A percentile compares a stretch with the other conserved stretches of the same genome.
phyloP scores from a whole-genome alignment of 2,797 vertebrate species.

The Poecilia velifera region DNA sequence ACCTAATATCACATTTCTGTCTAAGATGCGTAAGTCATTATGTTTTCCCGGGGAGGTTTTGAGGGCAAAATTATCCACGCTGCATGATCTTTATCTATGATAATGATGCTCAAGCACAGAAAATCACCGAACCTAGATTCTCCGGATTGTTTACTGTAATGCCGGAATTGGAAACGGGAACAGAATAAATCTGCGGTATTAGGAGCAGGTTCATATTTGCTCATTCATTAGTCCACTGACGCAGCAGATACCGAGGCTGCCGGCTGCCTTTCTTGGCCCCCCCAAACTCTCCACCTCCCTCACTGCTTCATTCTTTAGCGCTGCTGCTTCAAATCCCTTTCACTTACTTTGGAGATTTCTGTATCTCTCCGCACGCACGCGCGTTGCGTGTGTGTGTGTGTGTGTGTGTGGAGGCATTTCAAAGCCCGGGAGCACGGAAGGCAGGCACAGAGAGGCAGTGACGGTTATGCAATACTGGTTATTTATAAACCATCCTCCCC shows the following conservation, averaged over 20 bases:
- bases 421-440: slow-evolving; percentile 73
- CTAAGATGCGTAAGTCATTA: slow-evolving; percentile 19
- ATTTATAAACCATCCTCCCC: slow-evolving; percentile 80
- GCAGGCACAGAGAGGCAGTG: slow-evolving; percentile 64
- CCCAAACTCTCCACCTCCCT: not conserved
- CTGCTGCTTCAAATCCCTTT: slow-evolving; percentile 63
- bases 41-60: slow-evolving; percentile 6
- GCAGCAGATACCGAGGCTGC: slow-evolving; percentile 62
- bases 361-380: slow-evolving; percentile 18
- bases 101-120: not conserved
- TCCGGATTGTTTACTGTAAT: slow-evolving; percentile 10
- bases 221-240: slow-evolving; percentile 68
- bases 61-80: slow-evolving; percentile 17
- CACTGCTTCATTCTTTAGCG: slow-evolving; percentile 33
- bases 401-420: slow-evolving; percentile 67
- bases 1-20: not conserved
- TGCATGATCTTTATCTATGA: slow-evolving; percentile 20
- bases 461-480: slow-evolving; percentile 78
- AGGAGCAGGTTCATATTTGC: slow-evolving; percentile 47
- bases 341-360: slow-evolving; percentile 63
- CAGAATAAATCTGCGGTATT: slow-evolving; percentile 33
- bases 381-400: slow-evolving; percentile 33
- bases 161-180: slow-evolving; percentile 24
- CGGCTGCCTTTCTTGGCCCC: slow-evolving; percentile 54
- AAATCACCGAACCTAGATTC: slow-evolving; percentile 23